Base-by-base conservation (phyloP, 2,113 vertebrate genomes). In the Eupsittula cactorum region DNA sequence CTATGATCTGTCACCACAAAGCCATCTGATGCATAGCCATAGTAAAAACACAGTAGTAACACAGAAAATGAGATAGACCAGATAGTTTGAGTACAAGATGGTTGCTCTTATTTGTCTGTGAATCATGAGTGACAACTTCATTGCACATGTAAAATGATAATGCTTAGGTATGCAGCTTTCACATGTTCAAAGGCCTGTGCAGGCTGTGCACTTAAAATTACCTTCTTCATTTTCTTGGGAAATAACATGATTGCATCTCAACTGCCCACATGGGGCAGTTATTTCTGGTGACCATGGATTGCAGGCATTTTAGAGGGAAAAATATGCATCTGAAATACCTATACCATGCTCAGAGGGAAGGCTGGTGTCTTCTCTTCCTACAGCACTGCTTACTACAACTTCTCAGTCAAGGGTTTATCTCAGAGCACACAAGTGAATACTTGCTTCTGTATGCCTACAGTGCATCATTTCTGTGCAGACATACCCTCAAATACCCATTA, bases 1-100 rank as follows among this genome's bases (percentile, higher is more conserved):
- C 95, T 91, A 81, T 74, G 88, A 95, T 76, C 96, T 16, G 37
- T 91, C 86, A 84, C 87, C 96, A 91, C 86, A 95, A 50, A 91
- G 7, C 15, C 27, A 71, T 41, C 46, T 93, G 92, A 78, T 62
- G 64, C 49, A 69, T 28, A 23, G 83, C 93, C 92, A 96, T 16
- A 46, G 44, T 87, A 20, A 96, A 88, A 95, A 94, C 27, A 90
- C 20, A 52, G 35, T 29, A 57, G 41, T 82, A 83, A 97, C 87
- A 76, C 28, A 90, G 83, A 95, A 84, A 76, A 46, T 13, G 8
- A 83, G 69, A 88, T 90, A 73, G 71, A 69, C 21, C 29, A 37
- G 81, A 55, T 9, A 82, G 16, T 47, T 28, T 53, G 44, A 79
- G 55, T 29, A 35, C 50, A 78, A 15, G 27, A 39, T 79, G 41